Conservation (phyloP, 2,888 invertebrate species). For the Heliothis peltigera region DNA sequence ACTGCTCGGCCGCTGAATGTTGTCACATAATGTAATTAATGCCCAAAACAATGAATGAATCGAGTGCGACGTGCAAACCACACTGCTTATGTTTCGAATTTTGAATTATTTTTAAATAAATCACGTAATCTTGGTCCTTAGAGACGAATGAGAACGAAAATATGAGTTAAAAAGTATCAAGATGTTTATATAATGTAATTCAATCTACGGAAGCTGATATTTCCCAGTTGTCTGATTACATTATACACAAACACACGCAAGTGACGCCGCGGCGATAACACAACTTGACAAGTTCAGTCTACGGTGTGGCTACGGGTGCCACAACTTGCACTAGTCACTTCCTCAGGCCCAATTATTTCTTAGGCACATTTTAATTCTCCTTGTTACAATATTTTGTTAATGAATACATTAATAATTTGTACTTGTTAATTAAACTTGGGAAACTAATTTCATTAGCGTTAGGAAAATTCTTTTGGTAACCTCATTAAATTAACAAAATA, state of each 20-base stretch:
- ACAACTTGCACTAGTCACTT: neutral
- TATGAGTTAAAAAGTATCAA: too few relatives aligned
- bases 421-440: conserved; percentile 10
- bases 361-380: neutral
- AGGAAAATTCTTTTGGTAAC: neutral
- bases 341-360: neutral
- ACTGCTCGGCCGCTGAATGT: neutral
- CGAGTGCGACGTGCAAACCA: neutral
- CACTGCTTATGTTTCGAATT: neutral
- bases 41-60: conserved; percentile 11
- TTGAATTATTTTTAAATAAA: too few relatives aligned
- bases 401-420: neutral
- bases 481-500: neutral
- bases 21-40: conserved; percentile 15
- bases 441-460: conserved; percentile 9
- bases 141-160: too few relatives aligned
- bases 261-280: conserved; percentile 13
- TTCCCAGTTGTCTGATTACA: neutral
- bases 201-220: neutral
- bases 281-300: conserved; percentile 4
- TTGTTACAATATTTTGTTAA: neutral
- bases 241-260: conserved; percentile 1
- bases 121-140: too few relatives aligned
- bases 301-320: too few relatives aligned
- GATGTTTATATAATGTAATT: neutral